These are phyloP conservation scores for Myanophis thanlyinensis DNA, from an alignment of 2,113 vertebrate species.

Conservation along the genomic window DNA sequence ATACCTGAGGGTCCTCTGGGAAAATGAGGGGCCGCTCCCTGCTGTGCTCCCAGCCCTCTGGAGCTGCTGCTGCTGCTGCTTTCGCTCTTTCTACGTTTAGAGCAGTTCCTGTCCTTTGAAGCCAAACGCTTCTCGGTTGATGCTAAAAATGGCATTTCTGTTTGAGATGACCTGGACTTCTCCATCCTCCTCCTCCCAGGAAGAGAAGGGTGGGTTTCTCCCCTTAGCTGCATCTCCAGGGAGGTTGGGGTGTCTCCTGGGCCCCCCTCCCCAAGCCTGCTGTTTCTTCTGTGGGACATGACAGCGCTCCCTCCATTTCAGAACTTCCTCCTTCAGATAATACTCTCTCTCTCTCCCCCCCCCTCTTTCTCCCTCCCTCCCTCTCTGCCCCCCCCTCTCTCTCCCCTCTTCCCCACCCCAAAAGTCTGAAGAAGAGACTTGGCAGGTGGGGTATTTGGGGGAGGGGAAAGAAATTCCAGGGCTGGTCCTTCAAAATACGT, in stretches of 20 bases:
- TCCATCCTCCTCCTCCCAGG: background rate
- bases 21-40: background rate
- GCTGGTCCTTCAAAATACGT: background rate
- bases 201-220: background rate
- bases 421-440: background rate
- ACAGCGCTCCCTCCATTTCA: background rate
- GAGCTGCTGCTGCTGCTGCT: background rate
- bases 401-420: background rate
- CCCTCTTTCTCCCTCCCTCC: fast-evolving
- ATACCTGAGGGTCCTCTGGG: background rate
- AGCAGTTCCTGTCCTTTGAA: background rate
- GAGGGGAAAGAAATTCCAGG: background rate
- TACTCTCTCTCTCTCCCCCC: no score
- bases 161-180: background rate
- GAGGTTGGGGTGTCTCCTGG: background rate
- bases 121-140: background rate
- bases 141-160: background rate
- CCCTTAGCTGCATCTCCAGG: background rate
- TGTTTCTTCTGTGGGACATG: background rate
- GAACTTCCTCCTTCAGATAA: background rate
- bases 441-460: no score
- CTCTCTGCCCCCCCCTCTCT: no score
- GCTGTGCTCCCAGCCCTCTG: background rate
- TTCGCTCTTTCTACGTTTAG: background rate
- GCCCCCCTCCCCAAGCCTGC: background rate